Evolutionary conservation across 1,140 invertebrate genomes (phyloP), one percentile per base, ranked within the genome.

Genomic region (Sycobia sp.): DNA sequence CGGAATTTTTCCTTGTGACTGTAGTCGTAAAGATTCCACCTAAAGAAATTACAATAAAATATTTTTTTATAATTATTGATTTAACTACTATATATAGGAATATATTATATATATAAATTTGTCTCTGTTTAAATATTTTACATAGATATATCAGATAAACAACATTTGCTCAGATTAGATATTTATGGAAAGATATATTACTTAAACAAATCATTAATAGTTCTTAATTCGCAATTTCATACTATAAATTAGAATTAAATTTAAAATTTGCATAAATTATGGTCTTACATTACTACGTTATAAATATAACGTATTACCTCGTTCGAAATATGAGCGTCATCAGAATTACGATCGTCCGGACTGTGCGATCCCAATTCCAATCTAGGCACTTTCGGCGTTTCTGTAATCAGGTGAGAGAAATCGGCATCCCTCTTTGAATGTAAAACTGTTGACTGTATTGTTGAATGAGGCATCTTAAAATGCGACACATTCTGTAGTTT

Each of bases 351-450:
- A 49, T 70, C 75, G 2, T 67, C 61, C 11, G 71, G 46, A 49
- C 71, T 76, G 2, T 67, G 63, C 11, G 71, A 70, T 36, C 66
- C 72, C 4, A 78, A 43, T 7, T 80, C 73, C 8, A 80, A 44
- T 4, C 56, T 68, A 16, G 77, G 77, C 1, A 78, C 70, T 18
- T 71, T 63, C 4, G 68, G 62, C 0, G 38, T 46, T 10, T 78
- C 71, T 7, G 57, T 34, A 1, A 69, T 65, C 2, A 25, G n/a
- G 16, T 59, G 50, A 9, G 63, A 65, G 9, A 16, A 49, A 34
- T 65, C 63, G n/a, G 50, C 41, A 29, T 65, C 63, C 29, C 41
- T 27, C 8, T 55, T 65, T 4, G 38, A 62, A 50, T 51, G 50
- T n/a, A 53, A 14, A 4, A 50, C 44, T 5, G 64, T 34, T 27